Evolutionary conservation across 1,140 invertebrate genomes (phyloP).

Genomic region (Drosophila leontia): DNA sequence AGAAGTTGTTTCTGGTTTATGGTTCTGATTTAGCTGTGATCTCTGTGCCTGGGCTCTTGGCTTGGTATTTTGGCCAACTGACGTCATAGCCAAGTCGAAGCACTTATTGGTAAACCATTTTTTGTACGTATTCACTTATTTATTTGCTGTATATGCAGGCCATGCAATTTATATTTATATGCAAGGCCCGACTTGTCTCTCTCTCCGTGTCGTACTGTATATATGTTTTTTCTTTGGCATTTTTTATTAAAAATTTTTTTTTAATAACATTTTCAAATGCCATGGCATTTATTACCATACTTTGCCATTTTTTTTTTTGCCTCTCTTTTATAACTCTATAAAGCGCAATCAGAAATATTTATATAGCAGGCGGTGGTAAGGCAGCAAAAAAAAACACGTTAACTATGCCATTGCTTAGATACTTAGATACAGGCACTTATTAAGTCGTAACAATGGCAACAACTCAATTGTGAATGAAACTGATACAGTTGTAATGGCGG

Average conservation of each 20-base stretch:
- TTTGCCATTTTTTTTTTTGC: constrained; percentile 58
- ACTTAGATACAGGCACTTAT: constrained; percentile 52
- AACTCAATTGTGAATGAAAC: constrained; percentile 53
- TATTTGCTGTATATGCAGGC: constrained; percentile 63
- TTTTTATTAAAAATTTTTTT: constrained; percentile 8
- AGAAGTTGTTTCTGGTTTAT: constrained; percentile 80
- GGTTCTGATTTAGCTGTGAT: constrained; percentile 68
- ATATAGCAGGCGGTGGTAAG: constrained; percentile 35
- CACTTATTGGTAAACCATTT: constrained; percentile 42
- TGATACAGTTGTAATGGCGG: constrained; percentile 46
- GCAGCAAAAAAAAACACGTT: constrained; percentile 34
- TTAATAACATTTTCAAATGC: constrained; percentile 80
- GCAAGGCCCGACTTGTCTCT: constrained; percentile 63
- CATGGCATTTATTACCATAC: constrained; percentile 81
- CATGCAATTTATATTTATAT: constrained; percentile 77
- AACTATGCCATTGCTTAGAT: constrained; percentile 71
- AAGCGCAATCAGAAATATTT: constrained; percentile 63
- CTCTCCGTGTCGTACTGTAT: constrained; percentile 3
- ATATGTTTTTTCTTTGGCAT: constrained; percentile 28
- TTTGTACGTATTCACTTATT: constrained; percentile 45
- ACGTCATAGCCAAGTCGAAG: constrained; percentile 61
- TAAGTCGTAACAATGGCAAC: constrained; percentile 53
- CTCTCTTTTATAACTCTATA: constrained; percentile 70
- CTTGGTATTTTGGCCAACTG: constrained; percentile 71
- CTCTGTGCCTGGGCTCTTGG: constrained; percentile 48